phyloP scores from a whole-genome alignment of 2,113 vertebrate genomes.

The Dasyprocta punctata region DNA sequence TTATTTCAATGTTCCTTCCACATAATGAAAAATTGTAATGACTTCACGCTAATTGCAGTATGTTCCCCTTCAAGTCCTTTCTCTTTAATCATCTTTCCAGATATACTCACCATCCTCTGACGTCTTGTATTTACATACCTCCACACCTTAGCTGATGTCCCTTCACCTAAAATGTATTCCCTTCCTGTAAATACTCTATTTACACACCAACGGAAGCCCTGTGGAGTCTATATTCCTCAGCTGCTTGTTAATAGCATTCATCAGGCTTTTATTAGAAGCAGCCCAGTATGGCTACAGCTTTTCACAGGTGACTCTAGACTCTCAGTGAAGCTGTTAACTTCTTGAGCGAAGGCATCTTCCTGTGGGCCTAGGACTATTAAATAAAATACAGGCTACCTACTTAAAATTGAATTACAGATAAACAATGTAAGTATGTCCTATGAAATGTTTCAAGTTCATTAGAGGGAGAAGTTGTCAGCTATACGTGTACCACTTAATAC shows the following conservation, averaged over 20 bases:
- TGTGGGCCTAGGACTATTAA: not conserved
- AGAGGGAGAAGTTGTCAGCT: not conserved
- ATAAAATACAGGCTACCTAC: not conserved
- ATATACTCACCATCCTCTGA: not conserved
- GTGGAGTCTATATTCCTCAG: not conserved
- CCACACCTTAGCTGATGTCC: not conserved
- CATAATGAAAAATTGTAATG: not conserved
- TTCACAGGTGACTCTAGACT: not conserved
- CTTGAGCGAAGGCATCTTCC: not conserved
- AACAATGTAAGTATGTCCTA: not conserved
- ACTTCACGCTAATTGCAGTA: not conserved
- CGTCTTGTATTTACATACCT: not conserved
- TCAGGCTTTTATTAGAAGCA: not conserved
- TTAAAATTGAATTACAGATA: slow-evolving; percentile 44
- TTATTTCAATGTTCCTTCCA: not conserved
- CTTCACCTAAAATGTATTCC: not conserved
- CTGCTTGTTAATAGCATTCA: not conserved
- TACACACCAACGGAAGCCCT: not conserved
- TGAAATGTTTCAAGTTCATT: not conserved
- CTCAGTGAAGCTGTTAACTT: not conserved
- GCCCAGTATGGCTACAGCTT: not conserved
- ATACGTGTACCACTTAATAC: not conserved
- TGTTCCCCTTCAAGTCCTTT: not conserved
- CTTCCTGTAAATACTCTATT: not conserved
- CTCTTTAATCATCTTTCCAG: not conserved